Base-by-base conservation (phyloP, 1,140 invertebrate genomes). In the Macrostomum lignano region DNA sequence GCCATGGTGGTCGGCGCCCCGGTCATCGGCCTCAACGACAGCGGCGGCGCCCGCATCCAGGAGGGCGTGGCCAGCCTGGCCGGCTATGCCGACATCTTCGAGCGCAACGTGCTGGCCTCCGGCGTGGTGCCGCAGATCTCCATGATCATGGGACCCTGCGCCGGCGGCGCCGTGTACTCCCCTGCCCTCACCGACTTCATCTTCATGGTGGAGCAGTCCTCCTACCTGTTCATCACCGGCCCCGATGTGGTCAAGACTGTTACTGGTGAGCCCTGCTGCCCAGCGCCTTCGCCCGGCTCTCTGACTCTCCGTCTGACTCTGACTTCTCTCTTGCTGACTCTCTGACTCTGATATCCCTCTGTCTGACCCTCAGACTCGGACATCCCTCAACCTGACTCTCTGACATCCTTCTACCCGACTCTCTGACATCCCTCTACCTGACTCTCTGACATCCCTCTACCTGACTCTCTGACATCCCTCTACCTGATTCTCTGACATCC, bases 101-200 rank as follows among this genome's bases (percentile, higher is more conserved):
- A 61, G 49, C 52, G 67, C 36, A 73, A 73, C 54, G 69, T 72
- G 21, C 45, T 67, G 42, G 61, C 67, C 10, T 71, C 68, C n/a
- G 70, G 70, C 21, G 68, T 72, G 6, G 50, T 71, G 35, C 69
- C 69, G 21, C 64, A 71, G 57, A 70, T 72, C 28, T 72, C 70
- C 2, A 43, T 72, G 22, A 70, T 72, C 38, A 72, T 72, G 70
- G 70, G 70, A 10, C 69, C 70, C 1, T 72, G 69, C 61, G 70
- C 70, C 37, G 58, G 69, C 36, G 69, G 69, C 11, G 69, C 69
- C 36, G 69, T 71, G 3, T 71, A 70, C 48, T 70, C 68, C n/a
- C 70, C 70, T n/a, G 70, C 71, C 11, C 46, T 73, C 14, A 73
- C 71, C 22, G 70, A 73, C 50, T 73, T 71, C 46, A 70, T 67